Base-by-base conservation (phyloP, 2,113 vertebrate genomes). In the Notarius quadriscutis region DNA sequence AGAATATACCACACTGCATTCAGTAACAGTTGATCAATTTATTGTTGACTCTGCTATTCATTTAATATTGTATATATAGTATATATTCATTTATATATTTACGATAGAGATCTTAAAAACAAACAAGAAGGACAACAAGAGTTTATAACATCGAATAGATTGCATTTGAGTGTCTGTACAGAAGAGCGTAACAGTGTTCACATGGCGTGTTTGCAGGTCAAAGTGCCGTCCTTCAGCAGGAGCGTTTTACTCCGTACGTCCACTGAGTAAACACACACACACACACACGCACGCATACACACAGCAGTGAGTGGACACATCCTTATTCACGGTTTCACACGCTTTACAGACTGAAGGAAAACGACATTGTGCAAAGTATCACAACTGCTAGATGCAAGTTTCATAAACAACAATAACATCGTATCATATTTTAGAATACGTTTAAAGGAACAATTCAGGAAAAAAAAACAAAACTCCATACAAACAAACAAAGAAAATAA, bases 111-210 rank as follows among this genome's bases (percentile, higher is more conserved):
- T 86, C 63, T 90, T 67, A 25, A 48, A 92, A 88, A 81, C 27
- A 25, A 81, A 60, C 84, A 80, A 93, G 18, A 89, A 77, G 10
- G 57, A 87, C 71, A 85, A 81, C 79, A 77, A 82, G n/a, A 58
- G 74, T 58, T 75, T 25, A 27, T 30, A 81, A 91, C 81, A 20
- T 75, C 71, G 87, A 91, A 92, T 91, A 92, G 71, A 92, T 91
- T 94, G 95, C 94, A 95, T 95, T 94, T 91, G 92, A 69, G 89
- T 86, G 63, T 83, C 51, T 84, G 90, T 91, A 92, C 91, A 91
- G 5, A 5, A 88, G 90, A 87, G 62, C 72, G 84, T 91, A 79
- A 84, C 88, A 84, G 81, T 89, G 85, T 91, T 84, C 58, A 90
- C 84, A 91, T 92, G 83, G 71, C 87, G 88, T 91, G 84, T 92